Evolutionary conservation across 35 echinoderm and acorn worm genomes (phyloP), one percentile per base, ranked within the genome.

Genomic region (Amphiura filiformis): DNA sequence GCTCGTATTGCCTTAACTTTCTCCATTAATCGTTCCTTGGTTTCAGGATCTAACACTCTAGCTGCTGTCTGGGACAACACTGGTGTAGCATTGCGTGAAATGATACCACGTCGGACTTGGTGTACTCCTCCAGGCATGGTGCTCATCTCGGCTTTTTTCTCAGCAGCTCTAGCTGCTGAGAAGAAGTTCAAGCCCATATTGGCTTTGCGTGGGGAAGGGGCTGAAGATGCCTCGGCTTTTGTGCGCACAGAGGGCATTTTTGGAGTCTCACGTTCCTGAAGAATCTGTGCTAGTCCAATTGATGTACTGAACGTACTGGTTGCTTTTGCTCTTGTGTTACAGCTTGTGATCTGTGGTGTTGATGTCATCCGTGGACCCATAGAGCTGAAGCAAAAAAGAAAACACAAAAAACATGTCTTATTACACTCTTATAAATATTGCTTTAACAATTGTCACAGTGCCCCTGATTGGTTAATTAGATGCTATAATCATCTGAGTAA

Each of bases 281-380:
- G 86, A 28, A 97, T 91, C 31, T 90, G 89, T 23, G 95, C 95
- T 18, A 97, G 85, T 37, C 95, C 95, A 18, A 97, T 39, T 15
- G 88, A 91, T 30, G 91, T 90, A 61, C 95, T 93, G 76, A 94
- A 94, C 4, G 93, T 94, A 22, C 79, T 84, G 36, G 88, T 90
- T 34, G 88, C 88, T 35, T 13, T 39, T 13, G 78, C 7, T 92
- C 86, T 80, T 78, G 38, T 36, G 37, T 80, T 76, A 32, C 39
- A 26, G 65, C 33, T 57, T 86, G 90, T 39, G 42, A 70, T 23
- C 26, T 70, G 61, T 2, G 61, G 61, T 70, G 26, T 26, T 42
- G 81, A 78, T 20, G 87, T 83, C 92, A 93, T 89, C 34, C 82
- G 38, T 23, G 92, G 49, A 57, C 77, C 88, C 13, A 56, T 0